phyloP scores from a whole-genome alignment of 2,888 invertebrate genomes.

The Epinotia brunnichana region DNA sequence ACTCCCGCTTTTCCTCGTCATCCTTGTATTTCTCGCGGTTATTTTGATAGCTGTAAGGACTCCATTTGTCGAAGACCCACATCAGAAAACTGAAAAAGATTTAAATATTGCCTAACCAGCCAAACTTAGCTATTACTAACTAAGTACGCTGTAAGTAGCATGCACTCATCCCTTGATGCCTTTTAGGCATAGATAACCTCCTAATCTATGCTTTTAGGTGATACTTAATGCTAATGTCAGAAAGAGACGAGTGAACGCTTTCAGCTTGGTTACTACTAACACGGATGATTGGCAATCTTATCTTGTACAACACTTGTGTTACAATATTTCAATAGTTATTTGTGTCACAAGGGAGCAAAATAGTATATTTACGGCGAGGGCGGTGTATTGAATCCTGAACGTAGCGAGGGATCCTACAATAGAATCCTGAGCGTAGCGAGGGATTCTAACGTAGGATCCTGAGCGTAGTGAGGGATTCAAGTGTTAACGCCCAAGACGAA shows the following conservation, averaged over 20 bases:
- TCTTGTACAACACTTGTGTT: no score
- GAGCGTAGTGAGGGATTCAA: no score
- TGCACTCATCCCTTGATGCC: background rate
- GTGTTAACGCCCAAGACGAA: no score
- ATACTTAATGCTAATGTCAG: background rate
- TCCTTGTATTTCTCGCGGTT: slow-evolving; percentile 96
- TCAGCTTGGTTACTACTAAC: background rate
- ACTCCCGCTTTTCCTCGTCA: slow-evolving; percentile 96
- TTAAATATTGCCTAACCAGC: background rate
- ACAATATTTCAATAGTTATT: no score
- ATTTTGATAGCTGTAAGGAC: slow-evolving; percentile 98
- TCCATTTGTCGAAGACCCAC: slow-evolving; percentile 98
- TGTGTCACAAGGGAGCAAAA: no score
- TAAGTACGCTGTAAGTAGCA: background rate
- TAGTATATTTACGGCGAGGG: no score
- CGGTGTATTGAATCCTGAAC: no score
- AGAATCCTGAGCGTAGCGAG: no score
- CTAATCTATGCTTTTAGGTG: no score
- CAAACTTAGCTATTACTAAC: background rate
- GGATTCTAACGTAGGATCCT: no score
- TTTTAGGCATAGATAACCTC: no score
- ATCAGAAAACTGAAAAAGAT: slow-evolving; percentile 89
- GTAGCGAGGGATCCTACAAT: no score
- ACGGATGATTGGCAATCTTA: background rate
- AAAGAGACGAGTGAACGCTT: background rate